Evolutionary conservation across 1,140 invertebrate species (phyloP), one percentile per base, ranked within the genome.

Genomic region (Globodera rostochiensis): DNA sequence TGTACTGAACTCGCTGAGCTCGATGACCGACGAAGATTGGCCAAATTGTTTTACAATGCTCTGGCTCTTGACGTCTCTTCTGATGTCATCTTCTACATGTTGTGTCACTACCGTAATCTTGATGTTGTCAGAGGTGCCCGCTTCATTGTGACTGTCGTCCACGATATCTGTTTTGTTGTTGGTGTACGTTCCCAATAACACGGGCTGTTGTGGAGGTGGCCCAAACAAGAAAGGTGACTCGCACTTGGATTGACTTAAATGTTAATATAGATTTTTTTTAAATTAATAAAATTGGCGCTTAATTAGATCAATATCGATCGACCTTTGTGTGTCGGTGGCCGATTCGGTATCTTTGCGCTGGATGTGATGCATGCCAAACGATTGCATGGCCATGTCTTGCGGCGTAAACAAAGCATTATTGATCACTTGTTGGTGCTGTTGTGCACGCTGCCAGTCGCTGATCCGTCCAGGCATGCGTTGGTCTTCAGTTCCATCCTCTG

Each of bases 181-280:
- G 11, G 15, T 19, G 19, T 64, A 15, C 13, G 19, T 64, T 11
- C 57, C 19, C 19, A 19, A 19, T 19, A 19, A 64, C 11, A 47
- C 11, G 8, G 69, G 9, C n/a, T 46, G 64, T n/a, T 45, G 21
- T 49, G 76, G 76, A 25, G 76, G 76, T 9, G 76, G 76, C 11
- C 76, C 76, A 21, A 78, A 78, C 25, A 78, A 7, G n/a, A 78
- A 78, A 47, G 76, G 50, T 25, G 66, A 47, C 11, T 78, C 25
- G 69, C 69, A 64, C 19, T 71, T 36, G 11, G 19, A 71, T 11
- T 70, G 25, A 0, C n/a, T 6, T 64, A 21, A 8, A 11, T 45
- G 25, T 6, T 45, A 36, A 36, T 36, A 36, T 36, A 36, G 36
- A 36, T 36, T 3, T 36, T 36, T 36, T 36, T 36, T 3, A 36